phyloP scores from a whole-genome alignment of 2,888 invertebrate species.

The Fissipunctia ypsillon region DNA sequence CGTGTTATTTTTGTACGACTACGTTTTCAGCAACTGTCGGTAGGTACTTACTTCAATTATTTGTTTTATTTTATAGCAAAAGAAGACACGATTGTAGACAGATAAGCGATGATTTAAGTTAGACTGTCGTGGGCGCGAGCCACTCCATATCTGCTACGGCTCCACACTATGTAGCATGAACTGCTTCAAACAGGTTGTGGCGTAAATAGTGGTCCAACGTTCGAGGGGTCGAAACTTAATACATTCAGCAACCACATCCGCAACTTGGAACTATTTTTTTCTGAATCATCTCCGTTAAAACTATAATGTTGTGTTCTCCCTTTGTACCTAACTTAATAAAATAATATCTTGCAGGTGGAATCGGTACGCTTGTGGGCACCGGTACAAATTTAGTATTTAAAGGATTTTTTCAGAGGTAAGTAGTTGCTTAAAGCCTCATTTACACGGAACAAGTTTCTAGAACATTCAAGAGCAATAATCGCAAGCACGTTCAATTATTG shows the following conservation, averaged over 20 bases:
- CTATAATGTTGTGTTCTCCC: neutral
- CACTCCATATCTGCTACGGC: too few species aligned
- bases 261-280: neutral
- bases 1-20: conserved; percentile 93
- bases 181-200: neutral
- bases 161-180: neutral
- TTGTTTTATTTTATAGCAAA: neutral
- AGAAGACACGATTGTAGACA: neutral
- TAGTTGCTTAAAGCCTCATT: conserved; percentile 26
- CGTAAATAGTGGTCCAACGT: too few species aligned
- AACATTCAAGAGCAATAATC: neutral
- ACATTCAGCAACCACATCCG: neutral
- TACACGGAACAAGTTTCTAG: neutral
- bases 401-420: conserved; percentile 92
- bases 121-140: neutral
- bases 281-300: neutral
- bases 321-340: neutral
- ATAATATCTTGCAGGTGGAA: conserved; percentile 87
- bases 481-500: neutral
- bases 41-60: neutral
- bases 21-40: conserved; percentile 93
- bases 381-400: conserved; percentile 95
- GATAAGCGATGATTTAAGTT: neutral
- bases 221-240: neutral
- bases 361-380: conserved; percentile 94